A percentile compares a stretch with the other conserved stretches of the same genome.
phyloP scores from a whole-genome alignment of 2,888 invertebrate species.

The Pocota personata region DNA sequence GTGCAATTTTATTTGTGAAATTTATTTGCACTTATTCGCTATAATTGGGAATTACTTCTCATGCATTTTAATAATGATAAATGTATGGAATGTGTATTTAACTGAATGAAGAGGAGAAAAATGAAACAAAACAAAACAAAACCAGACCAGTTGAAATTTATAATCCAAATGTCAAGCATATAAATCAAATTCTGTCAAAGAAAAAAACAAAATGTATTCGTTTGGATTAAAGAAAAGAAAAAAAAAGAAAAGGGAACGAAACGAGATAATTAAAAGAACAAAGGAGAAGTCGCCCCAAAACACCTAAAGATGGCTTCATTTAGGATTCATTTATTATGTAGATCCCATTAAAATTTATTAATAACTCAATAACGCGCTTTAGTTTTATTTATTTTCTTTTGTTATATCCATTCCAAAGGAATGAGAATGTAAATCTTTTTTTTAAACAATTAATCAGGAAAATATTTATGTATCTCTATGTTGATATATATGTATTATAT shows the following conservation, averaged over 20 bases:
- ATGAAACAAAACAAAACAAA: neutral
- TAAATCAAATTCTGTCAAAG: constrained; percentile 70
- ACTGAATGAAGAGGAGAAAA: neutral
- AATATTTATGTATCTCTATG: constrained; percentile 11
- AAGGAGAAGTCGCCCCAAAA: constrained; percentile 47
- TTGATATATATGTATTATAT: neutral
- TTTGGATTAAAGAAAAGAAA: constrained; percentile 19
- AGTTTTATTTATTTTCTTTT: neutral
- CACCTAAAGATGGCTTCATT: constrained; percentile 71
- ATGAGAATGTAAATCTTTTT: constrained; percentile 19
- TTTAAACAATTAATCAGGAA: constrained; percentile 51
- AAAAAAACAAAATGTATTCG: constrained; percentile 53
- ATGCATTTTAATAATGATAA: constrained; percentile 20
- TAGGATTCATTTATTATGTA: constrained; percentile 50
- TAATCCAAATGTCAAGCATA: constrained; percentile 50
- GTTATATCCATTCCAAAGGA: constrained; percentile 2
- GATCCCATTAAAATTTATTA: constrained; percentile 68
- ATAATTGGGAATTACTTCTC: constrained; percentile 49
- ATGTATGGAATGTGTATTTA: neutral
- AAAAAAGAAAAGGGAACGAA: constrained; percentile 20
- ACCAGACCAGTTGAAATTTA: constrained; percentile 61
- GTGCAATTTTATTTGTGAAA: constrained; percentile 63
- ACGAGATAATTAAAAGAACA: constrained; percentile 69
- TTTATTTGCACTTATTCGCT: constrained; percentile 54
- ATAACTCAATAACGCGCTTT: constrained; percentile 64